Evolutionary conservation across 2,113 vertebrate genomes (phyloP).

Genomic region (human): GRCh38 chr18:55176001-55176500

Average conservation of each 20-base stretch:
- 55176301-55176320: background rate
- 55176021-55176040: background rate
- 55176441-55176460: background rate
- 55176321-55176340: background rate
- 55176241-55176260: background rate
- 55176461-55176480: background rate
- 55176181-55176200: background rate
- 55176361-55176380: background rate
- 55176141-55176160: background rate
- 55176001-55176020: background rate
- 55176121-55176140: background rate
- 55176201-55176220: background rate
- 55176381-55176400: background rate
- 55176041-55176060: background rate
- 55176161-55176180: background rate
- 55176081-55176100: background rate
- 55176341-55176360: background rate
- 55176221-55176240: background rate
- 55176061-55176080: background rate
- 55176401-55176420: background rate
- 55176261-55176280: background rate
- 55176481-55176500: background rate
- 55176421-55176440: background rate
- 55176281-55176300: background rate
- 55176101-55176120: background rate